A percentile compares a stretch with the other conserved stretches of the same genome.
phyloP scores from a whole-genome alignment of 2,888 invertebrate genomes.

The Frankliniella fusca region DNA sequence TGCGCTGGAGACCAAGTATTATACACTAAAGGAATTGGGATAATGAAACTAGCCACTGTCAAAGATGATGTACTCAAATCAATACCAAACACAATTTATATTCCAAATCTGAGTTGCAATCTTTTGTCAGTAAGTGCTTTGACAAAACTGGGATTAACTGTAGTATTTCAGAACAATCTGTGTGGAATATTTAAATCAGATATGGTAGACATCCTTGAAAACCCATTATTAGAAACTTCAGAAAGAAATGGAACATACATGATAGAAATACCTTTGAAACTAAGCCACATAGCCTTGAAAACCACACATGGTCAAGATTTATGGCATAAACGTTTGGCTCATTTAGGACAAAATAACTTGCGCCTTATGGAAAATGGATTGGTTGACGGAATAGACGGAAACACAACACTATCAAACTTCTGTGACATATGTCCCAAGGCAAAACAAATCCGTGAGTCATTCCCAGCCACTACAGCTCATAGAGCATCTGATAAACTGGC shows the following conservation, averaged over 20 bases:
- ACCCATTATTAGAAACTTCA: no score
- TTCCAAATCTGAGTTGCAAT: background rate
- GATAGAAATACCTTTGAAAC: no score
- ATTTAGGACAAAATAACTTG: background rate
- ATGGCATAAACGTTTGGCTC: background rate
- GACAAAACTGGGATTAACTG: no score
- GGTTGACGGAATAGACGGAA: background rate
- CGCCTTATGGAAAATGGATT: background rate
- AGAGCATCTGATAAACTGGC: background rate
- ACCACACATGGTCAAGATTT: background rate
- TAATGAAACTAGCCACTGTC: background rate
- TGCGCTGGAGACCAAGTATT: background rate
- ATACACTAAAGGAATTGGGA: background rate
- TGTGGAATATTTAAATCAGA: no score
- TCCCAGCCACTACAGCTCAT: background rate
- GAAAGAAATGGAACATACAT: no score
- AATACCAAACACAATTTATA: background rate
- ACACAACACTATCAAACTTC: background rate
- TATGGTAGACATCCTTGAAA: no score
- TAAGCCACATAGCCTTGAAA: no score
- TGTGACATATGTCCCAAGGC: background rate
- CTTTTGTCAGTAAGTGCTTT: no score
- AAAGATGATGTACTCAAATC: background rate
- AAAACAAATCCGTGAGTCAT: background rate
- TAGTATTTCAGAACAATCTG: no score